Conservation (phyloP, 2,888 invertebrate species). For the Heliconius erato region DNA sequence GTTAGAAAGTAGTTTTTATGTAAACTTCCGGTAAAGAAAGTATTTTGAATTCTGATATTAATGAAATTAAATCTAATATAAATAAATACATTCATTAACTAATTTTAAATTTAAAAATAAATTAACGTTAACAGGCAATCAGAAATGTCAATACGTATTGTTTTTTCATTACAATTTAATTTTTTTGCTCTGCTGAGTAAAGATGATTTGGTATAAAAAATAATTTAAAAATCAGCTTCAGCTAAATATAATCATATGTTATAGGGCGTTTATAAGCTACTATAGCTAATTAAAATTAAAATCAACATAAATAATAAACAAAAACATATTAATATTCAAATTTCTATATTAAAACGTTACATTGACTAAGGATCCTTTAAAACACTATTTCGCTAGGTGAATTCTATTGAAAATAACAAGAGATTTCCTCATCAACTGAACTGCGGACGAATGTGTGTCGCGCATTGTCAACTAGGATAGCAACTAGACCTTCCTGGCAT, state of each 20-base stretch:
- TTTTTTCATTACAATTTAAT: too few relatives aligned
- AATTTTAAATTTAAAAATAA: too few relatives aligned
- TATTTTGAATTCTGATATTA: not conserved
- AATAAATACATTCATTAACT: too few relatives aligned
- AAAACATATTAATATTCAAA: not conserved
- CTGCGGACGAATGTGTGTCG: conserved; percentile 50
- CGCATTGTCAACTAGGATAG: conserved; percentile 42
- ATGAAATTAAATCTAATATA: not conserved
- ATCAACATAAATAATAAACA: not conserved
- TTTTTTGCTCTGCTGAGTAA: too few relatives aligned
- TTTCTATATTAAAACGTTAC: not conserved
- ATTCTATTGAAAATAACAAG: conserved; percentile 48
- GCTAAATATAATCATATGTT: too few relatives aligned
- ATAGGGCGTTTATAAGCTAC: too few relatives aligned
- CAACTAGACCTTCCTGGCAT: conserved; percentile 28
- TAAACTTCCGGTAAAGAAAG: not conserved
- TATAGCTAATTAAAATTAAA: too few relatives aligned
- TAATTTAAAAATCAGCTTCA: too few relatives aligned
- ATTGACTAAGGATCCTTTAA: not conserved
- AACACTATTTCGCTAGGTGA: conserved; percentile 33
- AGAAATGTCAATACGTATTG: too few relatives aligned
- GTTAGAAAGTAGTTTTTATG: not conserved
- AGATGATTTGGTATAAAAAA: too few relatives aligned
- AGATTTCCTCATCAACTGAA: conserved; percentile 63
- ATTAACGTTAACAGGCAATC: too few relatives aligned